A percentile compares a stretch with the other conserved stretches of the same genome.
Evolutionary conservation across 2,797 vertebrate genomes (phyloP).

Genomic region (Loriculus beryllinus): DNA sequence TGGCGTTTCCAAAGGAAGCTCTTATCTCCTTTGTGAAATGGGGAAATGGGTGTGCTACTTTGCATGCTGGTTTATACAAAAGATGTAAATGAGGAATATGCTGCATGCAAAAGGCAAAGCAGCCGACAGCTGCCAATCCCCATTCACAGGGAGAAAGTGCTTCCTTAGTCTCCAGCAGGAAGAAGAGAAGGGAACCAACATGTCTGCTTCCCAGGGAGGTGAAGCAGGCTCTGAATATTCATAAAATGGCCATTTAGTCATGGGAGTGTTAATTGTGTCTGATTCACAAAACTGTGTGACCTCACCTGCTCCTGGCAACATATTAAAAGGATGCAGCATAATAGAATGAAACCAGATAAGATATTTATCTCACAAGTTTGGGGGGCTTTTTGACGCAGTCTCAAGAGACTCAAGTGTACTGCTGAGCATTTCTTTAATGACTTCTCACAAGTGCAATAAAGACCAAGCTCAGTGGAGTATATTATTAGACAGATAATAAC

Average conservation of each 20-base stretch:
- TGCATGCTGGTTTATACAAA: slow-evolving; percentile 86
- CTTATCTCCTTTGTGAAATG: slow-evolving; percentile 74
- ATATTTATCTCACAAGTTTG: not conserved
- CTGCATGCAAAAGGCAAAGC: slow-evolving; percentile 82
- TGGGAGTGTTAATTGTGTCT: slow-evolving; percentile 75
- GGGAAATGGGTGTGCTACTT: slow-evolving; percentile 83
- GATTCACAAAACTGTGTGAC: slow-evolving; percentile 65
- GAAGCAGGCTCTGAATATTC: slow-evolving; percentile 79
- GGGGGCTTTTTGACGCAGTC: slow-evolving; percentile 14
- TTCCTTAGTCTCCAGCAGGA: slow-evolving; percentile 48
- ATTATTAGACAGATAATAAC: slow-evolving; percentile 64
- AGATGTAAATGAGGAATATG: slow-evolving; percentile 89
- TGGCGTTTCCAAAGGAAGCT: slow-evolving; percentile 72
- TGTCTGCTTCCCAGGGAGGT: slow-evolving; percentile 76
- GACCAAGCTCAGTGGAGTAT: slow-evolving; percentile 30
- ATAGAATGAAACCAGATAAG: slow-evolving; percentile 14
- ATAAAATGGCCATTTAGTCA: slow-evolving; percentile 76
- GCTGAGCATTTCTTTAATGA: slow-evolving; percentile 54
- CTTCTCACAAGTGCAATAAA: slow-evolving; percentile 35
- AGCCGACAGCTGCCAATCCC: slow-evolving; percentile 78
- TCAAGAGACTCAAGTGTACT: slow-evolving; percentile 13
- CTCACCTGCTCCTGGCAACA: slow-evolving; percentile 70
- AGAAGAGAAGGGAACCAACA: slow-evolving; percentile 70
- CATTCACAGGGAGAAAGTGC: slow-evolving; percentile 66
- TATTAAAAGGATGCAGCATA: slow-evolving; percentile 39